These are phyloP conservation scores for Grus americana DNA, from an alignment of 2,113 vertebrate genomes.

Conservation along the genomic window DNA sequence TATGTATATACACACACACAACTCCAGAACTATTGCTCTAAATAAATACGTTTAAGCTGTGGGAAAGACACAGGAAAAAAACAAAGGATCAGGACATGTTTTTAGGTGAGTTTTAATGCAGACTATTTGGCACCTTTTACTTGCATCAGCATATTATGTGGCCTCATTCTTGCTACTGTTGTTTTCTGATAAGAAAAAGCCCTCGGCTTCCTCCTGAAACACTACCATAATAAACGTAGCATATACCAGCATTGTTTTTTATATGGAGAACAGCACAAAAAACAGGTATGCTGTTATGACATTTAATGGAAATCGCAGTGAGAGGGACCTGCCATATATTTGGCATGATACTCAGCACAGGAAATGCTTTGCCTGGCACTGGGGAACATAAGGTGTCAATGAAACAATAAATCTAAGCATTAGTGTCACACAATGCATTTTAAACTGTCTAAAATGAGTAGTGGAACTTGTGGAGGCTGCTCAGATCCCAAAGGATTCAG, in stretches of 20 bases:
- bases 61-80: neutral
- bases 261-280: neutral
- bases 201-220: neutral
- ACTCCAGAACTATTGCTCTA: neutral
- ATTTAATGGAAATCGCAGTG: neutral
- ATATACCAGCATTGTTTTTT: neutral
- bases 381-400: neutral
- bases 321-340: neutral
- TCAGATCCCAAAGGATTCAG: neutral
- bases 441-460: neutral
- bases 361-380: neutral
- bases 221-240: neutral
- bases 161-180: neutral
- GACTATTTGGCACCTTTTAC: neutral
- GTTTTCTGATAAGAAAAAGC: neutral
- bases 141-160: neutral
- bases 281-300: neutral
- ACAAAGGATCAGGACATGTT: neutral
- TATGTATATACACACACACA: neutral
- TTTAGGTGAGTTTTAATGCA: neutral
- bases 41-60: neutral
- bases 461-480: neutral
- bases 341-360: neutral
- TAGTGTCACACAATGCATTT: neutral
- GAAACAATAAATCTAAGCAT: neutral